Evolutionary conservation across 2,113 vertebrate genomes (phyloP).

Genomic region (Nematolebias whitei): DNA sequence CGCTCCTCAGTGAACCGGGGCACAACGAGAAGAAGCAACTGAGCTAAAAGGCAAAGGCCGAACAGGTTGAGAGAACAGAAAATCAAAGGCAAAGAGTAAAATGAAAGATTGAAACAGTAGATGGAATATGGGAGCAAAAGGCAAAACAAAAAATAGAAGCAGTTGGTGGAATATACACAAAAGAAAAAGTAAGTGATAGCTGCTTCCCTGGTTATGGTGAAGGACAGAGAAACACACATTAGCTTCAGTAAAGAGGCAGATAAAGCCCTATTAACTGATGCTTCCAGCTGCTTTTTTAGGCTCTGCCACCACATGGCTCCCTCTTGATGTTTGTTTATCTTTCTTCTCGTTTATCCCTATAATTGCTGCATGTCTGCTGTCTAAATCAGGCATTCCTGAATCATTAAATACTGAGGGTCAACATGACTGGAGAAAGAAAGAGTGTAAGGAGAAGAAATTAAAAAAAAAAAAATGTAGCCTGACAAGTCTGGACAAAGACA

Average conservation of each 20-base stretch:
- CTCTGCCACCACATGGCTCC: slow-evolving; percentile 69
- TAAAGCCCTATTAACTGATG: slow-evolving; percentile 76
- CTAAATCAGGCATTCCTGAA: slow-evolving; percentile 49
- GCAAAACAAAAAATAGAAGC: slow-evolving; percentile 17
- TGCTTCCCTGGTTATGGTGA: slow-evolving; percentile 52
- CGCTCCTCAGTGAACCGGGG: slow-evolving; percentile 42
- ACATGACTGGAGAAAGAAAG: slow-evolving; percentile 42
- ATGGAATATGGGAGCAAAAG: slow-evolving; percentile 7
- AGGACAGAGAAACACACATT: slow-evolving; percentile 49
- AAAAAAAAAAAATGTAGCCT: slow-evolving; percentile 14
- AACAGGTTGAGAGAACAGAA: slow-evolving; percentile 11
- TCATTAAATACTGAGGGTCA: slow-evolving; percentile 54
- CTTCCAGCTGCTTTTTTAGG: slow-evolving; percentile 76
- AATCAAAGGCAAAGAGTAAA: slow-evolving; percentile 12
- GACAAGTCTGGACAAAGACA: neutral
- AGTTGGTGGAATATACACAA: slow-evolving; percentile 40
- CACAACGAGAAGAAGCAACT: slow-evolving; percentile 18
- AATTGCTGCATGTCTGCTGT: slow-evolving; percentile 68
- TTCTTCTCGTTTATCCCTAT: slow-evolving; percentile 76
- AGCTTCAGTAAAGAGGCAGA: slow-evolving; percentile 70
- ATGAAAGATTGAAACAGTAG: slow-evolving; percentile 10
- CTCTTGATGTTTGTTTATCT: slow-evolving; percentile 81
- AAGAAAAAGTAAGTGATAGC: slow-evolving; percentile 45
- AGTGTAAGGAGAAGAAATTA: slow-evolving; percentile 18
- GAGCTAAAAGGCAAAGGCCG: slow-evolving; percentile 16